Base-by-base conservation (phyloP, 2,888 invertebrate genomes). In the Eurytoma adleriae region DNA sequence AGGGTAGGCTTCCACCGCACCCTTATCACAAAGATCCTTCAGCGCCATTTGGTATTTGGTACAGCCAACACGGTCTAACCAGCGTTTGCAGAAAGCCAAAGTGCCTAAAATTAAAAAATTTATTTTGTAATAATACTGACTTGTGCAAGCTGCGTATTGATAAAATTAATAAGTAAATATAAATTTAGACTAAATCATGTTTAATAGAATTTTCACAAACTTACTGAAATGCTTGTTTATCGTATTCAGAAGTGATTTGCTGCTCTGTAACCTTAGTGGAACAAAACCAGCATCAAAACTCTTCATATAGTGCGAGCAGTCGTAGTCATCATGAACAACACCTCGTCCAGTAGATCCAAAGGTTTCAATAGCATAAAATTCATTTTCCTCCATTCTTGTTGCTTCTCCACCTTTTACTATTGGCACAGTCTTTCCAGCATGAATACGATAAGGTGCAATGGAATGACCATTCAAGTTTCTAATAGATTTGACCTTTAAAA, bases 221-320 rank as follows among this genome's bases (percentile, higher is more conserved):
- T 85, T 83, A 90, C 98, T 95, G 91, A 99, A 99, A 91, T 99
- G 96, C 90, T 98, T 97, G 91, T 99, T 99, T 90, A 99, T 98
- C 69, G 95, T 93, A 88, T 96, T 96, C 86, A 99, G 92, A 62
- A 99, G 92, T 78, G 96, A 95, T 91, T 98, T 99, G 20, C 99
- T 98, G 79, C 98, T 97, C 88, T 96, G 96, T 88, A 99, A 92
- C 89, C 98, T 95, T 78, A 99, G 92, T 20, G 98, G 98, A 78
- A 99, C 97, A 90, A 96, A 98, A 83, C 95, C 94, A 85, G 95
- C 95, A 87, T 99, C 99, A 90, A 96, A 99, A 91, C 98, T 98
- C 91, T 99, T 99, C 99, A 99, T 99, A 91, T 99, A 99, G 92
- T 99, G 99, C 18, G 99, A 99, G 87, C 97, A 97, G 89, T 99